Conservation (phyloP, 2,113 vertebrate species). For the Chlamydotis undulata region DNA sequence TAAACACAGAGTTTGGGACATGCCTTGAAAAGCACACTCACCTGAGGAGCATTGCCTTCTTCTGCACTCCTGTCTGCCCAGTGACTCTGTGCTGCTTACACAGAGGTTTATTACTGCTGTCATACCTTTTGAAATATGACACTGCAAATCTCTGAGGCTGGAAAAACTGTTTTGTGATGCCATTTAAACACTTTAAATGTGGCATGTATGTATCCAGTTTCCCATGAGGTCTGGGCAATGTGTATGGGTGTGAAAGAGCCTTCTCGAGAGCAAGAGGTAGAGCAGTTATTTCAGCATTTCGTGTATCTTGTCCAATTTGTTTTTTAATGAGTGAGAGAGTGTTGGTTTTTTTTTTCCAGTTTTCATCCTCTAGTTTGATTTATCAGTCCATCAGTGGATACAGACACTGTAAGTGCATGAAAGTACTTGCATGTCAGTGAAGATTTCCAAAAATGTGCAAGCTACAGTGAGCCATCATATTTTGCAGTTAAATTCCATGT, state of each 20-base stretch:
- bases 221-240: background rate
- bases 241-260: background rate
- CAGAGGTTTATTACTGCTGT: background rate
- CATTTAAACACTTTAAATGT: background rate
- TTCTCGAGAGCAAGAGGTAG: background rate
- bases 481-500: constrained; percentile 63
- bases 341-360: background rate
- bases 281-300: background rate
- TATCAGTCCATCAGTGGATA: background rate
- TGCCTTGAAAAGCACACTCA: background rate
- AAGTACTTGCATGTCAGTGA: constrained; percentile 31
- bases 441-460: constrained; percentile 50
- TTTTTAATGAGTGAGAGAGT: background rate
- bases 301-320: background rate
- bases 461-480: constrained; percentile 55
- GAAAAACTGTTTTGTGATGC: background rate
- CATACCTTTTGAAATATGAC: background rate
- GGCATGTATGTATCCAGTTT: rapidly evolving
- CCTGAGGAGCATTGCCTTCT: background rate
- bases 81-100: background rate
- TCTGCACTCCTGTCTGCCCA: background rate
- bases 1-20: background rate
- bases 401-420: background rate
- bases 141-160: background rate
- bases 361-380: background rate